Base-by-base conservation (phyloP, 2,113 vertebrate genomes). In the Leucosticte australis region DNA sequence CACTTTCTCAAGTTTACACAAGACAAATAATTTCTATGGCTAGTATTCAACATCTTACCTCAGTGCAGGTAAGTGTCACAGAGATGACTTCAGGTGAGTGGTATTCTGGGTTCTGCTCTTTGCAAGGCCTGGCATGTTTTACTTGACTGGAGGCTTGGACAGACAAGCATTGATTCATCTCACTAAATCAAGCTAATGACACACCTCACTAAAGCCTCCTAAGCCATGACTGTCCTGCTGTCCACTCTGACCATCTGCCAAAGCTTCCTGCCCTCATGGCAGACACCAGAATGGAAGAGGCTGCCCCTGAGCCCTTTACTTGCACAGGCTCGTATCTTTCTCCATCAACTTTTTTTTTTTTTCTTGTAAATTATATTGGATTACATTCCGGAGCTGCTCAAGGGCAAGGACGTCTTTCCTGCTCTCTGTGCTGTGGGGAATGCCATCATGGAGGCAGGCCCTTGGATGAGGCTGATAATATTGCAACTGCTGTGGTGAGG, bases 41-140 rank as follows among this genome's bases (percentile, higher is more conserved):
- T 84, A 33, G 46, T 64, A 65, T 84, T 91, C 68, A 93, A 44
- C 49, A 39, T 70, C 78, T 89, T 90, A 70, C 56, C 60, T 87
- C 31, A 81, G 50, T 56, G 44, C 1, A 5, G 41, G 22, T 8
- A 19, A 20, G 10, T 50, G 50, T 84, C 73, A 80, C 68, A 74
- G 50, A 73, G 73, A 50, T 74, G 56, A 81, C 46, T 75, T 47
- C 39, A 67, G 56, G 26, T 74, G 59, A 91, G 42, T 46, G 55
- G 46, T 24, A 24, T 65, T 89, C 71, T 60, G 57, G 23, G 15
- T 30, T 78, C 28, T 70, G 13, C 71, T 75, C 33, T 33, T 50
- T 69, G 53, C 59, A 87, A 91, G 59, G 41, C 35, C 65, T 60
- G 28, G 47, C 53, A 8, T 60, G 39, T 76, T 81, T 80, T 71